These are phyloP conservation scores for Saguinus midas DNA, from an alignment of 2,113 vertebrate species.

Conservation along the genomic window DNA sequence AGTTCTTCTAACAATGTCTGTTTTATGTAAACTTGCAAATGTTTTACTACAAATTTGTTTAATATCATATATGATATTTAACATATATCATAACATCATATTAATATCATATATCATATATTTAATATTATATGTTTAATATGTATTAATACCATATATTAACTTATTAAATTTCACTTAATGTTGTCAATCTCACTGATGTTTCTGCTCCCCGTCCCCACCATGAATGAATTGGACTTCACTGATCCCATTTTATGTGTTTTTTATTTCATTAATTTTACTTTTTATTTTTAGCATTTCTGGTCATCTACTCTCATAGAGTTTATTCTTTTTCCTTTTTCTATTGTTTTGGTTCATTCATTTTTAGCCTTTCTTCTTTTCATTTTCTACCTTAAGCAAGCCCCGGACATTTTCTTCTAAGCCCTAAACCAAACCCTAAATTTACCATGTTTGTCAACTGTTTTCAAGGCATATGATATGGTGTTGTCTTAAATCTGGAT, in stretches of 20 bases:
- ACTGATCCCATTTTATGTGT: background rate
- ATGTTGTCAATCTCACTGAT: background rate
- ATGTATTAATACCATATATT: background rate
- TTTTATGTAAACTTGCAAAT: background rate
- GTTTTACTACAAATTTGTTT: background rate
- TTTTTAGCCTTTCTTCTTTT: background rate
- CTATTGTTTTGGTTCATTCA: background rate
- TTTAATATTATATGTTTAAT: too few species aligned
- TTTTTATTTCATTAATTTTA: background rate
- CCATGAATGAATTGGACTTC: background rate
- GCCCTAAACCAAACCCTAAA: background rate
- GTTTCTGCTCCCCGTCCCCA: background rate
- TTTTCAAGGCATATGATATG: background rate
- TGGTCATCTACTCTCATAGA: background rate
- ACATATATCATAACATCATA: background rate
- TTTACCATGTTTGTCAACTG: background rate
- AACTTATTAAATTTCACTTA: background rate
- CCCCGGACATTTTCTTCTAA: background rate
- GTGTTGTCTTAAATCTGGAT: background rate
- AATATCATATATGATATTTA: background rate
- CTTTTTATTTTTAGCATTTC: background rate
- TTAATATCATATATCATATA: too few species aligned
- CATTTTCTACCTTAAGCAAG: background rate
- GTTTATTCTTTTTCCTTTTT: background rate
- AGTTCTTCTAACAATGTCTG: background rate